Base-by-base conservation (phyloP, 2,797 vertebrate species). In the Nyctalus aviator region DNA sequence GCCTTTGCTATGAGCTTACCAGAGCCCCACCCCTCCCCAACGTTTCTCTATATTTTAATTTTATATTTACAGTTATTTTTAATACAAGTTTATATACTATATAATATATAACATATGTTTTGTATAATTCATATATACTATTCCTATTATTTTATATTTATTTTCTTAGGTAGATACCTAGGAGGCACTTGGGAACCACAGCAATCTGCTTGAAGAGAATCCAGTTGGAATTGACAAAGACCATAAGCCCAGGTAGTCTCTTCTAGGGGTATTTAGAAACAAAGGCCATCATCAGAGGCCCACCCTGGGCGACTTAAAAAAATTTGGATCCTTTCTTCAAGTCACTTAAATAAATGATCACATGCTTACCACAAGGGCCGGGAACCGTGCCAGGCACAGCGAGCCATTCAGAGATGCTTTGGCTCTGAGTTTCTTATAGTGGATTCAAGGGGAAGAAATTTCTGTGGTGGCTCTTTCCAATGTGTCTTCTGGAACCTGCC, bases 281-380 rank as follows among this genome's bases (percentile, higher is more conserved):
- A 46, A 87, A 84, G 53, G 7, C 30, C 53, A 15, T 27, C 72
- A 37, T 71, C 55, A 27, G 84, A 76, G 32, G 14, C 20, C 35
- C 79, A 35, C 64, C 64, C 44, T n/a, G 35, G 59, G 30, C 72
- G 84, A 64, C 78, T 57, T 64, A 57, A 41, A 72, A 46, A 76
- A 44, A 72, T 32, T 27, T 48, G 81, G 71, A 59, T 71, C 35
- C 46, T 78, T 73, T 59, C 64, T 86, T 88, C 87, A 75, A 91
- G 62, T 78, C 27, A 21, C 30, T 93, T 69, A 84, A 86, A 76
- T 37, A 71, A 79, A 71, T 44, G 73, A 30, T n/a, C 5, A 6
- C n/a, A 15, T 44, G 18, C 35, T 91, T 77, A 41, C 55, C 73
- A 21, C 30, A 55, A 73, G 32, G 8, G 37, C 69, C 5, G n/a